phyloP scores from a whole-genome alignment of 1,140 invertebrate species.

The Carposina sasakii region DNA sequence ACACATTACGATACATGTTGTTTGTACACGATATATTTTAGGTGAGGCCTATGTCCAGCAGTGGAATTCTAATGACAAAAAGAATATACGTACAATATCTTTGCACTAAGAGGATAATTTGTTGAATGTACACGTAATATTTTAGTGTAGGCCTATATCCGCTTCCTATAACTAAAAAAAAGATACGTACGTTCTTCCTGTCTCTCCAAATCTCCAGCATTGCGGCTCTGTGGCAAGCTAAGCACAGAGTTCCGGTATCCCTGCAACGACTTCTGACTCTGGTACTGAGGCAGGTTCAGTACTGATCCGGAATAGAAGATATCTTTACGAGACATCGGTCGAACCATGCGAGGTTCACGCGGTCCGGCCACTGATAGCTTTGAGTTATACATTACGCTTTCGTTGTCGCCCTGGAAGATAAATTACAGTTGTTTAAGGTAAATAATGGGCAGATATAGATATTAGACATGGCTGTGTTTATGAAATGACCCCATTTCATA shows the following conservation, averaged over 20 bases:
- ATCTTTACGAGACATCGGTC: conserved; percentile 96
- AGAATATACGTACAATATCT: conserved; percentile 3
- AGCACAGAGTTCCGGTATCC: conserved; percentile 89
- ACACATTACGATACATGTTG: too few relatives aligned
- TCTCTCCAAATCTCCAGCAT: conserved; percentile 78
- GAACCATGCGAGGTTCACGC: conserved; percentile 81
- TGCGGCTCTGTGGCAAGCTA: conserved; percentile 80
- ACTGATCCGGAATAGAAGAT: conserved; percentile 98
- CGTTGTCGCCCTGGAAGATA: conserved; percentile 48
- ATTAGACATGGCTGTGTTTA: too few relatives aligned
- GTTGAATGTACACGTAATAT: too few relatives aligned
- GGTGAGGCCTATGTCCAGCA: too few relatives aligned
- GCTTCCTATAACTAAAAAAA: too few relatives aligned
- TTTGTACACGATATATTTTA: too few relatives aligned
- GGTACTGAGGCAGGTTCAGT: conserved; percentile 91
- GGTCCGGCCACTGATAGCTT: conserved; percentile 63
- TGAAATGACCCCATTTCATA: too few relatives aligned
- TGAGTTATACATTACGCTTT: conserved; percentile 63
- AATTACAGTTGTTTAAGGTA: too few relatives aligned
- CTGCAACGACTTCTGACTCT: conserved; percentile 92
- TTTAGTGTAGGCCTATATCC: too few relatives aligned
- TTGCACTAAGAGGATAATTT: too few relatives aligned
- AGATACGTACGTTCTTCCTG: conserved; percentile 78
- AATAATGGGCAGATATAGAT: too few relatives aligned
- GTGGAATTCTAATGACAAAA: too few relatives aligned